Percentiles rank a stretch among this genome's conserved stretches.
These are phyloP conservation scores for Caretta caretta DNA, from an alignment of 2,113 vertebrate genomes.

Conservation along the genomic window DNA sequence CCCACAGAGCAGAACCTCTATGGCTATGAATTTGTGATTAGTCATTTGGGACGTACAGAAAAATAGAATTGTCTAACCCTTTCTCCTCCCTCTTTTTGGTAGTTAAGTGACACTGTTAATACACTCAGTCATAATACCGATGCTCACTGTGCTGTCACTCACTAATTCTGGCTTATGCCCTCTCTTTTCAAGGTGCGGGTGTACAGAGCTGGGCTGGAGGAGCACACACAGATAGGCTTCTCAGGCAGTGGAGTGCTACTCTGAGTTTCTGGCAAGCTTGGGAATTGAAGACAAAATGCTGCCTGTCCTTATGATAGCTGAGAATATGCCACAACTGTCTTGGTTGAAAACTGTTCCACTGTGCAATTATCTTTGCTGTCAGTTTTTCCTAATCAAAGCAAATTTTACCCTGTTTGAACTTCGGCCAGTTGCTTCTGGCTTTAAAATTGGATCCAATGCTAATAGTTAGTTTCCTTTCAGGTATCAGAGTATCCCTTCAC, in stretches of 20 bases:
- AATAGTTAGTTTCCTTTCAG: not conserved
- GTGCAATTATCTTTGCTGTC: not conserved
- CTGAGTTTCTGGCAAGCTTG: rapidly evolving
- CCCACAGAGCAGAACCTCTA: not conserved
- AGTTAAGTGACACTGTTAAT: not conserved
- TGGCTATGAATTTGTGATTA: not conserved
- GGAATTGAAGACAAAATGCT: not conserved
- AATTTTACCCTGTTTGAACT: not conserved
- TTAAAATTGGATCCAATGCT: not conserved
- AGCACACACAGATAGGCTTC: not conserved
- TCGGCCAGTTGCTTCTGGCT: not conserved
- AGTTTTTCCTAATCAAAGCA: not conserved
- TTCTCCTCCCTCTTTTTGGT: not conserved
- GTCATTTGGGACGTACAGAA: not conserved
- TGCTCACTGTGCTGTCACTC: not conserved
- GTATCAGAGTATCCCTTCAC: not conserved
- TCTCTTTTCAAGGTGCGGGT: not conserved
- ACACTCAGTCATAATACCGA: not conserved
- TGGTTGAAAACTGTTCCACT: not conserved
- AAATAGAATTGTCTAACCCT: not conserved
- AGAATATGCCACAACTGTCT: rapidly evolving
- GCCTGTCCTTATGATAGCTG: not conserved
- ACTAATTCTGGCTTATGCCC: not conserved
- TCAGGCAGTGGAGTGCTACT: rapidly evolving
- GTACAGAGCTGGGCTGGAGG: not conserved